These are phyloP conservation scores for Calidris pygmaea DNA, from an alignment of 2,113 vertebrate genomes.

Conservation along the genomic window DNA sequence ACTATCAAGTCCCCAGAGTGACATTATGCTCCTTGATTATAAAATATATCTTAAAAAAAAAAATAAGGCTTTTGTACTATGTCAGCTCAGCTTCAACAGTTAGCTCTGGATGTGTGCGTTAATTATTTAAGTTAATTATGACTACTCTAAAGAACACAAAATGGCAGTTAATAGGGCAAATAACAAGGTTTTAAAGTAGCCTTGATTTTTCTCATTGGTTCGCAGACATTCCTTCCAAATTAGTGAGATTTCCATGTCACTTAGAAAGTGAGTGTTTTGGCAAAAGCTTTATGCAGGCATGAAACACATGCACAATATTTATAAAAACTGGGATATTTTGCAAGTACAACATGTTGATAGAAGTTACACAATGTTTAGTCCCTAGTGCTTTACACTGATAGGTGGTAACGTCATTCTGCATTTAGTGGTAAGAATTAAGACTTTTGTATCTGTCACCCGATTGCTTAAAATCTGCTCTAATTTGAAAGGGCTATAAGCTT, in stretches of 20 bases:
- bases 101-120: neutral
- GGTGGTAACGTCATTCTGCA: neutral
- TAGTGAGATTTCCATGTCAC: neutral
- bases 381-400: neutral
- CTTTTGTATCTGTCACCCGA: neutral
- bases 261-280: neutral
- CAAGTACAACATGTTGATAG: neutral
- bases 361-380: neutral
- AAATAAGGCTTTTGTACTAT: neutral
- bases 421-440: neutral
- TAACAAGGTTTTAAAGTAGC: neutral
- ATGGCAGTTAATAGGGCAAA: neutral
- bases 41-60: neutral
- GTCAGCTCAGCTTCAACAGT: neutral
- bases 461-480: neutral
- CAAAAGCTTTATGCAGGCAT: neutral
- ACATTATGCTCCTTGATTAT: neutral
- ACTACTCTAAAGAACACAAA: neutral
- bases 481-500: neutral
- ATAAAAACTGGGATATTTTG: neutral
- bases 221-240: conserved; percentile 35
- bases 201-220: neutral
- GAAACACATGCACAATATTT: neutral
- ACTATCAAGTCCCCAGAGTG: neutral
- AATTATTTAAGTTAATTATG: neutral